A percentile compares a stretch with the other conserved stretches of the same genome.
Conservation (phyloP, 2,888 invertebrate species). For the Craniophora ligustri region DNA sequence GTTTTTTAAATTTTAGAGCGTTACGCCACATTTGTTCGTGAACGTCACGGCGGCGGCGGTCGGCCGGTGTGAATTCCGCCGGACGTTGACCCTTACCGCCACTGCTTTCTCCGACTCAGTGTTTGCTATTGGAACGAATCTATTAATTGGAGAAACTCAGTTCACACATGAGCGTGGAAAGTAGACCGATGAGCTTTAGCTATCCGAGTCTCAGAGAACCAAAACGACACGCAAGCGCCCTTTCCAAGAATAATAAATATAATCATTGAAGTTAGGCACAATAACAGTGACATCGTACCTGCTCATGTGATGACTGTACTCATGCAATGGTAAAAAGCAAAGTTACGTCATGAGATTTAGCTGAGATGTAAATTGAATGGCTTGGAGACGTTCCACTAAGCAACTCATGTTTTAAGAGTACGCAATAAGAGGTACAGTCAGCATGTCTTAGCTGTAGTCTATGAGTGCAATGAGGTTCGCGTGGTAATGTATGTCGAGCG, state of each 20-base stretch:
- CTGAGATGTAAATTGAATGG: slow-evolving; percentile 13
- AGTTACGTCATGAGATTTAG: slow-evolving; percentile 1
- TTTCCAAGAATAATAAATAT: slow-evolving; percentile 47
- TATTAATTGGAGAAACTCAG: slow-evolving; percentile 88
- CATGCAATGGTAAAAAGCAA: slow-evolving; percentile 1
- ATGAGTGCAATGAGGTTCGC: slow-evolving; percentile 15
- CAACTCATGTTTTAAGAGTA: slow-evolving; percentile 7
- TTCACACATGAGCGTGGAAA: slow-evolving; percentile 88
- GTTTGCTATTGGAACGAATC: slow-evolving; percentile 89
- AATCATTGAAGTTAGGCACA: slow-evolving; percentile 28
- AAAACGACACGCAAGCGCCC: slow-evolving; percentile 48
- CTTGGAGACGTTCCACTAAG: neutral
- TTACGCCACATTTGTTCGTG: slow-evolving; percentile 85
- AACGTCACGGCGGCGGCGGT: slow-evolving; percentile 84
- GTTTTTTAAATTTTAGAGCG: slow-evolving; percentile 84
- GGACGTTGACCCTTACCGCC: slow-evolving; percentile 84
- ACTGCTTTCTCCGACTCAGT: slow-evolving; percentile 85
- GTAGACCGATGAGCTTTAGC: slow-evolving; percentile 78
- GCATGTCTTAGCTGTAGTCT: slow-evolving; percentile 18
- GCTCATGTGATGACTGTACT: slow-evolving; percentile 1
- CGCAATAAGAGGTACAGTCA: slow-evolving; percentile 10
- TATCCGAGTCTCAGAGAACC: slow-evolving; percentile 55
- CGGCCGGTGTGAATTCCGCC: slow-evolving; percentile 82
- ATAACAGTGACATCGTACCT: slow-evolving; percentile 5
- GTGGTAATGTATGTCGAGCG: slow-evolving; percentile 39